Evolutionary conservation across 2,888 invertebrate genomes (phyloP).

Genomic region (Drosophila mimetica): DNA sequence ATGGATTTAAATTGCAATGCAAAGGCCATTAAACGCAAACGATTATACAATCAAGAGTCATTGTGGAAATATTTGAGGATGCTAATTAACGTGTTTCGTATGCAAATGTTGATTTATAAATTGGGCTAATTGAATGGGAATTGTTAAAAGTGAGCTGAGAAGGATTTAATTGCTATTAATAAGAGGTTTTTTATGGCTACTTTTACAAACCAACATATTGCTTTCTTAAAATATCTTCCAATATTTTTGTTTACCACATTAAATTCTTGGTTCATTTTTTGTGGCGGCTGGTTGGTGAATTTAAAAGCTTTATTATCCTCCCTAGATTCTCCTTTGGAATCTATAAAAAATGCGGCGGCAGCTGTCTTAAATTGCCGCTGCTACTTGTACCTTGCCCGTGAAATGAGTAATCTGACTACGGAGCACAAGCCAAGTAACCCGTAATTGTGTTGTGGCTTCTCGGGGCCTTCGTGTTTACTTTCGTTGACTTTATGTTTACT

Average conservation of each 20-base stretch:
- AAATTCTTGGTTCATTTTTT: constrained; percentile 12
- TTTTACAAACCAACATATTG: background rate
- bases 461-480: constrained; percentile 18
- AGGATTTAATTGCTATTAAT: background rate
- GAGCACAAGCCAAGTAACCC: constrained; percentile 10
- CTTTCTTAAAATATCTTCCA: background rate
- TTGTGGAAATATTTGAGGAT: background rate
- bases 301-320: constrained; percentile 30
- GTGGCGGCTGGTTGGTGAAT: constrained; percentile 7
- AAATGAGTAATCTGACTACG: constrained; percentile 35
- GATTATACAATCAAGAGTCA: background rate
- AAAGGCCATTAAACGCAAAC: background rate
- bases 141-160: background rate
- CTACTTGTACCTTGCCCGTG: constrained; percentile 13
- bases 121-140: background rate
- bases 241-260: constrained; percentile 13
- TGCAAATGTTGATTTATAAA: background rate
- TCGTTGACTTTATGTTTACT: constrained; percentile 25
- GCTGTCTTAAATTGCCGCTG: constrained; percentile 23
- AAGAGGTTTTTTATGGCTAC: background rate
- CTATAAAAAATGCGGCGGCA: constrained; percentile 19
- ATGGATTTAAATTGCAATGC: background rate
- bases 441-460: constrained; percentile 31
- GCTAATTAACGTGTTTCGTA: background rate
- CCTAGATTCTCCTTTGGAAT: constrained; percentile 1